These are phyloP conservation scores for Indicator indicator DNA, from an alignment of 2,113 vertebrate species.

Conservation along the genomic window DNA sequence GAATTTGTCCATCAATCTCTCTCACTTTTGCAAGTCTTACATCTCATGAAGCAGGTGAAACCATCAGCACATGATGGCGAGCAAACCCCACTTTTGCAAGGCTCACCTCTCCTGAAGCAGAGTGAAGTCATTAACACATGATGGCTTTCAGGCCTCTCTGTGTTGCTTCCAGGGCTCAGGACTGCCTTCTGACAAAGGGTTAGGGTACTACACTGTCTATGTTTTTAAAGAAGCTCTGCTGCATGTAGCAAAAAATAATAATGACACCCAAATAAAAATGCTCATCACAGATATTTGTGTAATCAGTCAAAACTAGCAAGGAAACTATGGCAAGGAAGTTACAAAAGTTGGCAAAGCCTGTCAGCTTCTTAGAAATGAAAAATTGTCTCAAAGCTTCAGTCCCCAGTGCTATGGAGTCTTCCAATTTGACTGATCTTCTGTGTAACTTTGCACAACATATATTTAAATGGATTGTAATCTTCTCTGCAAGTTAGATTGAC, in stretches of 20 bases:
- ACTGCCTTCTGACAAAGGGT: background rate
- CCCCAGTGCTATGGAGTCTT: background rate
- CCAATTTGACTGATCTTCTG: background rate
- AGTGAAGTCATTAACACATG: background rate
- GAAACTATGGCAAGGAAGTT: background rate
- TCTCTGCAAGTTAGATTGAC: background rate
- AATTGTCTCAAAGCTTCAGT: background rate
- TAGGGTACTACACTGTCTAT: background rate
- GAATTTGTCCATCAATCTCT: constrained; percentile 46
- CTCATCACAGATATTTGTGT: background rate
- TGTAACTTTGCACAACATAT: background rate
- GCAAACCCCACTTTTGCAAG: background rate
- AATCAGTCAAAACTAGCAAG: background rate
- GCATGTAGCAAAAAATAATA: background rate
- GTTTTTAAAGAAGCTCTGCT: background rate
- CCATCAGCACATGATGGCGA: background rate
- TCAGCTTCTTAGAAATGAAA: background rate
- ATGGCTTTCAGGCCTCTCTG: background rate
- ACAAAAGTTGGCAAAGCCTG: background rate
- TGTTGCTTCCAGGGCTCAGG: background rate
- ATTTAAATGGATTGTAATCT: background rate
- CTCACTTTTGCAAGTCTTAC: constrained; percentile 5
- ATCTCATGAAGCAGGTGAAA: background rate
- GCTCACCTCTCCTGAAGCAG: background rate
- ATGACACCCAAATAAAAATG: background rate